These are phyloP conservation scores for Mastomys natalensis DNA, from an alignment of 2,113 vertebrate species.

Conservation along the genomic window DNA sequence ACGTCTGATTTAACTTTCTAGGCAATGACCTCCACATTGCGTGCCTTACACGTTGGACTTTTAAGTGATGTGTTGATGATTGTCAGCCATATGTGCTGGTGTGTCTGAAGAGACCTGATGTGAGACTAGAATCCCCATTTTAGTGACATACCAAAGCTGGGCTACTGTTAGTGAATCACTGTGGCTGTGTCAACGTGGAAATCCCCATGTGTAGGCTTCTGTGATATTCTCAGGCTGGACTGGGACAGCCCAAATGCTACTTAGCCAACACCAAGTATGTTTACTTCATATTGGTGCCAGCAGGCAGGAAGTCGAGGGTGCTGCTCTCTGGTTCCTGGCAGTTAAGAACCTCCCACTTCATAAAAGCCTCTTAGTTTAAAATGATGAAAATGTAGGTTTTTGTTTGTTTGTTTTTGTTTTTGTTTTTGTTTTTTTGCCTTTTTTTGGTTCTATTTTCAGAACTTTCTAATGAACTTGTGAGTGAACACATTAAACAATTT, in stretches of 20 bases:
- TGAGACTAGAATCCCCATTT: conserved; percentile 20
- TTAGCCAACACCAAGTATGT: too few species aligned
- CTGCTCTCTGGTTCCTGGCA: not conserved
- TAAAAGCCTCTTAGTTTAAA: not conserved
- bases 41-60: conserved; percentile 55
- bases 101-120: not conserved
- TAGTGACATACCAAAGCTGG: not conserved
- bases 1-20: conserved; percentile 61
- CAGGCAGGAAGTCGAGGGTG: not conserved
- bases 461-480: conserved; percentile 33
- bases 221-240: too few species aligned
- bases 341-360: conserved; percentile 36
- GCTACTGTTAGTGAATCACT: conserved; percentile 38
- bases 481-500: not conserved
- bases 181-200: not conserved
- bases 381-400: not conserved
- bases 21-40: conserved; percentile 33
- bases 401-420: not conserved
- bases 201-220: not conserved
- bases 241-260: too few species aligned
- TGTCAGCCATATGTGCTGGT: conserved; percentile 53
- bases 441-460: too few species aligned
- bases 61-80: not conserved
- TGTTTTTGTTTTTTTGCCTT: too few species aligned
- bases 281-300: conserved; percentile 1